These are phyloP conservation scores for Dicyrtoma fusca DNA, from an alignment of 2,888 invertebrate genomes.

Conservation along the genomic window DNA sequence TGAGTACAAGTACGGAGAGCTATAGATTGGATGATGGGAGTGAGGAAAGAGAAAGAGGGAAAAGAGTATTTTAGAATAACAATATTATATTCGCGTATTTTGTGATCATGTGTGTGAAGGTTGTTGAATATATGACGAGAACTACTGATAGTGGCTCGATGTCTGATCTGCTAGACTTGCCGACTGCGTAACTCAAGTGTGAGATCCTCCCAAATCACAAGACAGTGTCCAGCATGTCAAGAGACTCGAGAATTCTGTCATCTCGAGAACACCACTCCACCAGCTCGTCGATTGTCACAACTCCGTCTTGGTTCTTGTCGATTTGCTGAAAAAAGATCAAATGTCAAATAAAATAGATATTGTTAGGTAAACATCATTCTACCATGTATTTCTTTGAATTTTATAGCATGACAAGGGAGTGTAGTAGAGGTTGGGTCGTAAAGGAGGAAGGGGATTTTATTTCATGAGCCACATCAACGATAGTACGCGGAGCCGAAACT, in stretches of 20 bases:
- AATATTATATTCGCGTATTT: neutral
- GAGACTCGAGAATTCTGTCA: slow-evolving; percentile 70
- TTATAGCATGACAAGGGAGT: no score
- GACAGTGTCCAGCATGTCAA: slow-evolving; percentile 74
- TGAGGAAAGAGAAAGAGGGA: neutral
- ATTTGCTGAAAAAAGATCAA: slow-evolving; percentile 66
- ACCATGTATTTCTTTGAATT: no score
- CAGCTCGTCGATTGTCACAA: slow-evolving; percentile 78
- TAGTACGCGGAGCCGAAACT: no score
- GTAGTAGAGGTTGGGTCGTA: no score
- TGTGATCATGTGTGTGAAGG: no score
- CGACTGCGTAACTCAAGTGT: no score
- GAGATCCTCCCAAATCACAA: slow-evolving; percentile 65
- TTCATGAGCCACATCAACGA: no score
- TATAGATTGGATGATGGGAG: no score
- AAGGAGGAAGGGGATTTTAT: no score
- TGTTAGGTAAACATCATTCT: no score
- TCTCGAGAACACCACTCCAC: slow-evolving; percentile 77
- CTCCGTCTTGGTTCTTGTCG: slow-evolving; percentile 78
- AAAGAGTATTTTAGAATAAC: neutral
- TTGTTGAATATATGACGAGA: neutral
- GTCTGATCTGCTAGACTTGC: neutral
- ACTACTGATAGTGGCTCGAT: neutral
- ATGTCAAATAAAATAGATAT: neutral
- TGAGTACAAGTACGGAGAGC: no score